Evolutionary conservation across 2,113 vertebrate genomes (phyloP).

Genomic region (Alethe diademata): DNA sequence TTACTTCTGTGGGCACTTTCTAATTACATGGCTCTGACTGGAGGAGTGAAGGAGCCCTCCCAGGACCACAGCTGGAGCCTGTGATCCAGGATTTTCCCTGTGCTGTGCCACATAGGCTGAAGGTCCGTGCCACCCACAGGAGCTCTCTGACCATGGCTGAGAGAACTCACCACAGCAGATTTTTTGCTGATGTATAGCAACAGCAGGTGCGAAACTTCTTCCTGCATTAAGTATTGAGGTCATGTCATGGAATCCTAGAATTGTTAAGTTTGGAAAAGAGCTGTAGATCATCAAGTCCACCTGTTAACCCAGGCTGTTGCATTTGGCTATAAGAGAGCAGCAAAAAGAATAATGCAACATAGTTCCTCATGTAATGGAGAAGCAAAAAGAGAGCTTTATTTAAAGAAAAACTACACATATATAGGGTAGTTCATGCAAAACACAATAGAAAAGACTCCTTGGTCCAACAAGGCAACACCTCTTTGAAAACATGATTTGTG

Average conservation of each 20-base stretch:
- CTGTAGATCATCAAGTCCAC: not conserved
- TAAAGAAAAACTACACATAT: no score
- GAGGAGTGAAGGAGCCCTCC: not conserved
- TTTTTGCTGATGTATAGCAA: not conserved
- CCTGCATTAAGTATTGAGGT: not conserved
- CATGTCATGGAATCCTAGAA: not conserved
- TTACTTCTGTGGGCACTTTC: rapidly evolving
- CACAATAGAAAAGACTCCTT: no score
- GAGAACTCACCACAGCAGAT: rapidly evolving
- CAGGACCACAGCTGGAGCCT: not conserved
- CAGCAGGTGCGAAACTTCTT: not conserved
- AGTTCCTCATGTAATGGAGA: no score
- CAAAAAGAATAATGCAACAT: no score
- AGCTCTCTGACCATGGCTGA: not conserved
- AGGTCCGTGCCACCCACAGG: rapidly evolving
- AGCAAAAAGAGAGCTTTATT: no score
- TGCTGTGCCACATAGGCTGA: not conserved
- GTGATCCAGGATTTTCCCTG: not conserved
- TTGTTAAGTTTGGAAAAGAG: not conserved
- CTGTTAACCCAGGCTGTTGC: no score
- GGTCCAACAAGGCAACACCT: no score
- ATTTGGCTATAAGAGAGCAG: no score
- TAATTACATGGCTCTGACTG: not conserved
- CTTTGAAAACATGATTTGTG: no score
- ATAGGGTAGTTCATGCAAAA: no score